A percentile compares a stretch with the other conserved stretches of the same genome.
These are phyloP conservation scores for Cyclina sinensis DNA, from an alignment of 1,140 invertebrate species.

Conservation along the genomic window DNA sequence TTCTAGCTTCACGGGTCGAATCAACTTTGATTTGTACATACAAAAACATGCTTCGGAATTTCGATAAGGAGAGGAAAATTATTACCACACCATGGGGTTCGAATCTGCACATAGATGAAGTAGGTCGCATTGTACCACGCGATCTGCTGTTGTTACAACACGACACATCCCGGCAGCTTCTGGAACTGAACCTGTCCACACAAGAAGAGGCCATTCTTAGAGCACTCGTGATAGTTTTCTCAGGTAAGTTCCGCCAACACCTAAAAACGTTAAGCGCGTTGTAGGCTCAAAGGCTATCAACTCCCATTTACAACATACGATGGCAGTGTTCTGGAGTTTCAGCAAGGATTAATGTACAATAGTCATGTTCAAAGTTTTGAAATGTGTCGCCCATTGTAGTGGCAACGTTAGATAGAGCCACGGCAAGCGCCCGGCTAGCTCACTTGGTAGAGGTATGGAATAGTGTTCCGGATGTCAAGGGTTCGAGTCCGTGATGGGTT, in stretches of 20 bases:
- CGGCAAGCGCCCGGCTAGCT: too few relatives aligned
- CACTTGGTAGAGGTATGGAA: too few relatives aligned
- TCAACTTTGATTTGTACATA: not conserved
- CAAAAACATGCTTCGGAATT: not conserved
- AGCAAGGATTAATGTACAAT: too few relatives aligned
- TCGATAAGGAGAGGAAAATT: not conserved
- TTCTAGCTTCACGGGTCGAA: constrained; percentile 29
- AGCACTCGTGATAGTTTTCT: not conserved
- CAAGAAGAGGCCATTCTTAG: constrained; percentile 20
- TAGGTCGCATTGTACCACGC: not conserved
- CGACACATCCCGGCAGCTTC: not conserved
- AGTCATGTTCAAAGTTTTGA: too few relatives aligned
- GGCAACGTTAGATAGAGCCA: too few relatives aligned
- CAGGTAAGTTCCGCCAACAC: constrained; percentile 32
- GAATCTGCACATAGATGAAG: not conserved
- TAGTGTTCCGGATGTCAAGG: too few relatives aligned
- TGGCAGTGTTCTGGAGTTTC: too few relatives aligned
- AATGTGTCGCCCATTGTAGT: too few relatives aligned
- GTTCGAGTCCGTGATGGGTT: too few relatives aligned
- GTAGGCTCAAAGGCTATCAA: too few relatives aligned
- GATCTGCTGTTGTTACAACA: not conserved
- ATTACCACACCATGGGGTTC: constrained; percentile 14
- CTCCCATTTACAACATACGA: too few relatives aligned
- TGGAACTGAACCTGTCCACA: not conserved
- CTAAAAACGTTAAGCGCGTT: too few relatives aligned